A percentile compares a stretch with the other conserved stretches of the same genome.
phyloP scores from a whole-genome alignment of 2,888 invertebrate genomes.

The Watsonalla binaria region DNA sequence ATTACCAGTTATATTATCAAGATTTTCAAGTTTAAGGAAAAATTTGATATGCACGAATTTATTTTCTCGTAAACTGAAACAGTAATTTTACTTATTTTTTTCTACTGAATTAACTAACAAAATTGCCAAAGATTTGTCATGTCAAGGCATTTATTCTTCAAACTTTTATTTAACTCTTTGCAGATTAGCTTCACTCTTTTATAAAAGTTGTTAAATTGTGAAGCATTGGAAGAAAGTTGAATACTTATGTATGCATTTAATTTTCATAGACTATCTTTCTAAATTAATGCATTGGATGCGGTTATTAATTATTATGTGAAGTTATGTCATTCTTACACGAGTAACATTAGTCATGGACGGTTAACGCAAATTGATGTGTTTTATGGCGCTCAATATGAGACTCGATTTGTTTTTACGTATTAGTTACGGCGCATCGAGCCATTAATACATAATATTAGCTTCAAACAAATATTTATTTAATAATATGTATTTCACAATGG shows the following conservation, averaged over 20 bases:
- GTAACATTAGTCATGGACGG: not conserved
- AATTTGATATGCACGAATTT: too few relatives aligned
- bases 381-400: not conserved
- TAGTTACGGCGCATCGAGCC: not conserved
- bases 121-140: too few relatives aligned
- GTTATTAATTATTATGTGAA: not conserved
- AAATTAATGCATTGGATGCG: not conserved
- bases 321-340: not conserved
- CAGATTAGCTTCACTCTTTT: too few relatives aligned
- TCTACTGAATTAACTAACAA: too few relatives aligned
- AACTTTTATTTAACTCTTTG: too few relatives aligned
- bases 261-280: not conserved
- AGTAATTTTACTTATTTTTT: too few relatives aligned
- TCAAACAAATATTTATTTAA: not conserved
- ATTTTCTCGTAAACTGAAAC: too few relatives aligned
- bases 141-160: too few relatives aligned
- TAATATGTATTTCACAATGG: not conserved
- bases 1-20: too few relatives aligned
- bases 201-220: too few relatives aligned
- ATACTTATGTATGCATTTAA: not conserved
- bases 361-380: not conserved
- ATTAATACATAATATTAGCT: not conserved
- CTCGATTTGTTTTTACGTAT: slow-evolving; percentile 2
- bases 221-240: too few relatives aligned
- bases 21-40: too few relatives aligned